Base-by-base conservation (phyloP, 2,888 invertebrate species). In the Napeogenes inachia region DNA sequence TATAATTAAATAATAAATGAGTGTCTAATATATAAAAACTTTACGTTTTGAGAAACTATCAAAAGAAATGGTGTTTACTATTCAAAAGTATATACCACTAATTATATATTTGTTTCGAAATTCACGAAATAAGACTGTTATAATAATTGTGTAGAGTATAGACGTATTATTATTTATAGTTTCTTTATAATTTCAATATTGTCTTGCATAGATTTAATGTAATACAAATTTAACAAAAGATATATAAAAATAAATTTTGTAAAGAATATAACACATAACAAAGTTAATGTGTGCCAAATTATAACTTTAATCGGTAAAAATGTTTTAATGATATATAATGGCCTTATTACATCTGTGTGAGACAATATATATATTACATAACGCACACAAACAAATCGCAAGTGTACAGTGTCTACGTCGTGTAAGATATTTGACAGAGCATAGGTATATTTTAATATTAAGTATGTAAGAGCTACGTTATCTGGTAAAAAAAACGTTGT, bases 111-210 rank as follows among this genome's bases (percentile, higher is more conserved):
- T 58, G 60, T 64, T 59, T 59, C 45, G 56, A 56, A 62, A 47
- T 63, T 62, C 60, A 60, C 59, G 57, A 61, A 66, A 35, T 50
- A 57, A 66, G 60, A 62, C 61, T 66, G 61, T 64, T 63, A 66
- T 54, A 62, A 62, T 66, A 63, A 61, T 65, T 61, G 59, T 65
- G 61, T 65, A 55, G 54, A 46, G 45, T 54, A 33, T 55, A 58
- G 38, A 54, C 47, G 30, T 21, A 53, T 45, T 57, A 61, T 53
- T 45, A 46, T 54, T 46, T 55, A 55, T 42, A 33, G 45, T 45
- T 57, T n/a, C 30, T 30, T 50, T 12, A 10, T 50, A 30, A 8
- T n/a, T 21, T 50, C 10, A 21, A 50, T 30, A 50, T 13, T 13
- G 47, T 50, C 47, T 50, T 13, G 30, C 47, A 30, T 3, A 42